A percentile compares a stretch with the other conserved stretches of the same genome.
phyloP scores from a whole-genome alignment of 2,797 vertebrate genomes.

The Hippocampus kuda region DNA sequence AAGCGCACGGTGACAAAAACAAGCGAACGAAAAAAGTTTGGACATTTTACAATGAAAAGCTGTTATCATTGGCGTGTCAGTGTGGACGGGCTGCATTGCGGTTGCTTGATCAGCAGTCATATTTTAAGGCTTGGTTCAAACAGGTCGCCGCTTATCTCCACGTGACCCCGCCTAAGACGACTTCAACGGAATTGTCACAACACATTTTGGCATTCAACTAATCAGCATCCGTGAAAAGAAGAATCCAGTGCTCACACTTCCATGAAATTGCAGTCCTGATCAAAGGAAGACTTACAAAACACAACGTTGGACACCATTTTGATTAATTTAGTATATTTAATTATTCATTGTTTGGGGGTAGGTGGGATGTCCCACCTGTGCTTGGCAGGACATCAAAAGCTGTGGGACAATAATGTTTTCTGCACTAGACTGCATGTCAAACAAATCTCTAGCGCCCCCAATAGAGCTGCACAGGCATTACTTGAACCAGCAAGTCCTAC shows the following conservation, averaged over 20 bases:
- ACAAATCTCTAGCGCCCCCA: constrained; percentile 50
- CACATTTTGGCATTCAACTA: constrained; percentile 58
- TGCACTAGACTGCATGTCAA: constrained; percentile 24
- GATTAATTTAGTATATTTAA: constrained; percentile 28
- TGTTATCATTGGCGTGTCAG: constrained; percentile 34
- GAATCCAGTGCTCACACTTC: constrained; percentile 36
- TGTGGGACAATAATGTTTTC: constrained; percentile 14
- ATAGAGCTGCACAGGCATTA: constrained; percentile 33
- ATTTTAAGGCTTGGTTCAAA: constrained; percentile 65
- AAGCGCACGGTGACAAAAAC: background rate
- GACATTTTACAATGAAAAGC: constrained; percentile 32
- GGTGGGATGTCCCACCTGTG: constrained; percentile 16
- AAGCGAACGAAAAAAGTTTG: constrained; percentile 13
- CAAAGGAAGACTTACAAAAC: constrained; percentile 54
- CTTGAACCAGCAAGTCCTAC: constrained; percentile 61
- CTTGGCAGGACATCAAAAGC: constrained; percentile 24
- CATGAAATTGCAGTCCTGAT: constrained; percentile 56
- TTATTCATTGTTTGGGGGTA: constrained; percentile 15
- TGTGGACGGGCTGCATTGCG: constrained; percentile 46
- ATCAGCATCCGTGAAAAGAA: constrained; percentile 48
- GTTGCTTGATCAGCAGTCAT: constrained; percentile 43
- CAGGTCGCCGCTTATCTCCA: constrained; percentile 40
- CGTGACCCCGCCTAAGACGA: constrained; percentile 37
- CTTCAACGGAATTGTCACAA: constrained; percentile 47
- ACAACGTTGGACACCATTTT: constrained; percentile 21